Base-by-base conservation (phyloP, 1,140 invertebrate species). In the Chionoecetes opilio region DNA sequence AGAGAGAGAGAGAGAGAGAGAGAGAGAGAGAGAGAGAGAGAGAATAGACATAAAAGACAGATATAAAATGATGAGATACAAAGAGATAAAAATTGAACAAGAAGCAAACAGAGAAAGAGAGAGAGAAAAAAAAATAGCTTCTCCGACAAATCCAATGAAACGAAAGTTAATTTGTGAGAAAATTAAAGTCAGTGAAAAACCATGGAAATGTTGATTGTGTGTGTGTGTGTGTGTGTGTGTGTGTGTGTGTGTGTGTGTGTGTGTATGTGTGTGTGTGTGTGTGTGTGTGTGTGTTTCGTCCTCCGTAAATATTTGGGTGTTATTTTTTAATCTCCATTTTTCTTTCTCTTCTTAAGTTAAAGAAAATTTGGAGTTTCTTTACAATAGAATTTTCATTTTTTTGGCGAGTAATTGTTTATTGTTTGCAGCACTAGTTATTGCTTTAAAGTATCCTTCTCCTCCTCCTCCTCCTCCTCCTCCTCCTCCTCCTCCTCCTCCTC, bases 11-110 rank as follows among this genome's bases (percentile, higher is more conserved):
- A 90, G 88, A 38, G 34, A 90, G 88, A 38, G 88, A 90, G 88
- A 90, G 88, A 90, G 88, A 90, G 88, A 90, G 88, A 90, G 88
- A 90, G 88, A 90, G 88, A 90, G 88, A 90, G 88, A 90, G 88
- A 34, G 85, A 34, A 32, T n/a, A n/a, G n/a, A n/a, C 5, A 26
- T 8, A 26, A 85, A 26, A 85, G 82, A 85, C 6, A 85, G 82
- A 85, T n/a, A n/a, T n/a, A n/a, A n/a, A n/a, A n/a, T n/a, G n/a
- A n/a, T n/a, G 82, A 85, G 82, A 85, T 6, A 85, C 6, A 85
- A 26, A 85, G 82, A 85, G 82, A 85, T 6, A 85, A 26, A 85
- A 26, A 85, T 6, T 8, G 82, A 85, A 26, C 5, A 26, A 85
- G 82, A 85, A 26, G 26, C 6, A 85, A 26, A 85, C 6, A 34